Base-by-base conservation (phyloP, 2,888 invertebrate genomes). In the Drosophila neotestacea region DNA sequence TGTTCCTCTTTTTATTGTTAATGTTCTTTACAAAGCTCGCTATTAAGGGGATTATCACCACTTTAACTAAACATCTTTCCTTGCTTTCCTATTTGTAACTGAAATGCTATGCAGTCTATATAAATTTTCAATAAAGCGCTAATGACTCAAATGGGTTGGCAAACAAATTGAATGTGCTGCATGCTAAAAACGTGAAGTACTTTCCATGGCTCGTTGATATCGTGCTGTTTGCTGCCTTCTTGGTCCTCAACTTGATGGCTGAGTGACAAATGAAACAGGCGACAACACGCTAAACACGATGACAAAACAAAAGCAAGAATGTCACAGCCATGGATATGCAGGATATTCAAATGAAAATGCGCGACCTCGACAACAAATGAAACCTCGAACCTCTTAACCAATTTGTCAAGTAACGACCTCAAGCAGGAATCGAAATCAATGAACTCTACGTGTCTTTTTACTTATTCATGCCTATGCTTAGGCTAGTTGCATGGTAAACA, bases 121-220 rank as follows among this genome's bases (percentile, higher is more conserved):
- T 62, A 64, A 81, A 79, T 70, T 76, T 73, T 73, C 70, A 67
- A 77, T 79, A 65, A 76, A 48, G 56, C 52, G 69, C 50, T 55
- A 81, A 73, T 71, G 67, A 65, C 39, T 71, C 50, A 63, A 82
- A 66, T 73, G 54, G 62, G 28, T 27, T 46, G 32, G 39, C 11
- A 50, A 58, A 47, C 30, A 50, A 47, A 47, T 61, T 50, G 44
- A 74, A 72, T 58, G 44, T 58, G 28, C 47, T 32, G 54, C 60
- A 22, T 67, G 61, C 38, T 70, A 44, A 70, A 76, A 76, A 84
- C 77, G 68, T 69, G 51, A 79, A 70, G 59, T 50, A 68, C 52
- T 34, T 55, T 54, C 58, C 39, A 36, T 38, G 11, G 6, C n/a
- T 39, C 10, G 11, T 38, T 0, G 0, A 4, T 34, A 28, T 50